phyloP scores from a whole-genome alignment of 2,113 vertebrate genomes.

The Ivindomyrus marchei region DNA sequence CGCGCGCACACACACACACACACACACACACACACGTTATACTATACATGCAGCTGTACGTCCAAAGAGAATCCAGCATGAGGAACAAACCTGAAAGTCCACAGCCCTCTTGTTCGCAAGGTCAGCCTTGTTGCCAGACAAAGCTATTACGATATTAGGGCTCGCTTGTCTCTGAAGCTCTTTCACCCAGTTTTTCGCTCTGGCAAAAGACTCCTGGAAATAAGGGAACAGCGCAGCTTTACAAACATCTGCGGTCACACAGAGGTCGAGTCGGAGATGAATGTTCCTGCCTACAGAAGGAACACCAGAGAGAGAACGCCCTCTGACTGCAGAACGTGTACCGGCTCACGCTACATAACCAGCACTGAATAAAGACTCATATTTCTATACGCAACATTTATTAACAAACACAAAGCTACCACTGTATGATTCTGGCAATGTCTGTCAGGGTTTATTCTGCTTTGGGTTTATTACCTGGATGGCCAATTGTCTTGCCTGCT shows the following conservation, averaged over 20 bases:
- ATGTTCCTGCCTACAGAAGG: neutral
- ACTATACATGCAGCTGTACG: neutral
- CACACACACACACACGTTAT: neutral
- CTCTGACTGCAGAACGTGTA: neutral
- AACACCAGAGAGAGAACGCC: neutral
- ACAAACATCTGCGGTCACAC: neutral
- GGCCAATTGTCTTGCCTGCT: neutral
- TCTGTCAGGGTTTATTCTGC: neutral
- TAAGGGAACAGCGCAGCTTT: slow-evolving; percentile 1
- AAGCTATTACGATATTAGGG: slow-evolving; percentile 95
- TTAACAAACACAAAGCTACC: neutral
- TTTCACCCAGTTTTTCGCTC: slow-evolving; percentile 98
- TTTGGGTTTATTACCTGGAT: neutral
- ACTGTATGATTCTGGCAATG: neutral
- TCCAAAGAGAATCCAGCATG: neutral
- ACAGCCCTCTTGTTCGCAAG: slow-evolving; percentile 93
- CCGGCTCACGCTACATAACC: neutral
- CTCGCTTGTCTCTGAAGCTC: slow-evolving; percentile 98
- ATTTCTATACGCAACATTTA: neutral
- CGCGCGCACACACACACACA: neutral
- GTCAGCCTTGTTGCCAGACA: slow-evolving; percentile 97
- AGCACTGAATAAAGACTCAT: neutral
- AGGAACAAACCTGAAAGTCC: slow-evolving; percentile 82
- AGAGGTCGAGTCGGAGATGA: neutral
- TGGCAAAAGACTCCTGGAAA: slow-evolving; percentile 89